Base-by-base conservation (phyloP, 2,113 vertebrate species). In the Zosterops borbonicus region DNA sequence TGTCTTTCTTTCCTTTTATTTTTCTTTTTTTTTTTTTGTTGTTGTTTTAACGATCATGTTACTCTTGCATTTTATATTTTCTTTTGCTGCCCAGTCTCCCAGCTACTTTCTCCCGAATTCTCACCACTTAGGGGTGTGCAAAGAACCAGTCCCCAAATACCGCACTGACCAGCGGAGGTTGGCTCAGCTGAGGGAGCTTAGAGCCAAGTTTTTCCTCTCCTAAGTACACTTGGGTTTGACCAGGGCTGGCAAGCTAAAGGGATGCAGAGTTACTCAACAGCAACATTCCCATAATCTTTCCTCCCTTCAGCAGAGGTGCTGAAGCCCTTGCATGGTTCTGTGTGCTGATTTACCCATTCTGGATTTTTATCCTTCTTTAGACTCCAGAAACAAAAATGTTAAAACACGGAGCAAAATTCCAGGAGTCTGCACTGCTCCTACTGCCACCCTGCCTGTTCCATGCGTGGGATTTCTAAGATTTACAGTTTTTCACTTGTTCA, bases 121-220 rank as follows among this genome's bases (percentile, higher is more conserved):
- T 92, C 97, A 94, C 96, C 97, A 97, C 97, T 98, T 98, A 90
- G 98, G 98, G 98, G 97, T 98, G 98, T 98, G 98, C 98, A 98
- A 98, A 98, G 98, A 98, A 77, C 90, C 97, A 9, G 91, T 97
- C 81, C 90, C 96, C 3, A 98, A 96, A 59, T 97, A 97, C 90
- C 95, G 46, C 70, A 68, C 94, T n/a, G 97, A 98, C 65, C 98
- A 98, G 39, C 96, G 97, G 89, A 97, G 97, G 52, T 50, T 98
- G 33, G 94, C 97, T 82, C 98, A 98, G 7, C 92, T 98, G 55
- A 96, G 96, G 83, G 98, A 98, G 94, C 98, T 98, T 8, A 97
- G 98, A 96, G 97, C 98, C 95, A 98, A 97, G 56, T 98, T 98
- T 88, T 98, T 98, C 89, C 97, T 98, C 76, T 98, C 98, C 10